Conservation (phyloP, 2,888 invertebrate genomes). For the Trileptium ribeirensis region DNA sequence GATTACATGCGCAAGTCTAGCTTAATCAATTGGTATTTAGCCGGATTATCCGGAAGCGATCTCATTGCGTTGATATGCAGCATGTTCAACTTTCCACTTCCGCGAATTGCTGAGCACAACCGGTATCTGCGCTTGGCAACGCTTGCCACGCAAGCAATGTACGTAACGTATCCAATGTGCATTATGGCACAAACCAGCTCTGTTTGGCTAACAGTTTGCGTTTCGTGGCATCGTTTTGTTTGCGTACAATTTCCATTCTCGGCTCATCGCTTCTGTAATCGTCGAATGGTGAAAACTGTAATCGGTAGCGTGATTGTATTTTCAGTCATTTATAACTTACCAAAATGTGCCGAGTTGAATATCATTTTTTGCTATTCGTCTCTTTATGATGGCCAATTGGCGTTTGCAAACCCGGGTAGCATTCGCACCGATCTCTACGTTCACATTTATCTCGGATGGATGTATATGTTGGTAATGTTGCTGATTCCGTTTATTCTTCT, state of each 20-base stretch:
- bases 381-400: background rate
- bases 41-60: constrained; percentile 6
- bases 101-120: background rate
- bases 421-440: constrained; percentile 46
- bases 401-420: constrained; percentile 34
- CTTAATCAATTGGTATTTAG: constrained; percentile 19
- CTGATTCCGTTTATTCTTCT: constrained; percentile 50
- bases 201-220: constrained; percentile 59
- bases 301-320: constrained; percentile 49
- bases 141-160: constrained; percentile 21
- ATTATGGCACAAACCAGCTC: constrained; percentile 39
- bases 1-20: background rate
- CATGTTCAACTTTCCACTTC: background rate
- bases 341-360: constrained; percentile 52
- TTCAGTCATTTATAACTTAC: constrained; percentile 52
- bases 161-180: constrained; percentile 39
- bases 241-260: constrained; percentile 54
- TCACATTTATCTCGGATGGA: constrained; percentile 47
- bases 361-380: constrained; percentile 16
- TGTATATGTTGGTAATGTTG: constrained; percentile 52
- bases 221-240: constrained; percentile 71
- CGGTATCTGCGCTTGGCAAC: background rate
- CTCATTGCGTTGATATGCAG: background rate
- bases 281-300: constrained; percentile 50
- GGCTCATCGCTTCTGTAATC: constrained; percentile 52